Percentiles rank a stretch among this genome's conserved stretches.
phyloP scores from a whole-genome alignment of 2,797 vertebrate genomes.

The Microctenopoma steveboyesi region DNA sequence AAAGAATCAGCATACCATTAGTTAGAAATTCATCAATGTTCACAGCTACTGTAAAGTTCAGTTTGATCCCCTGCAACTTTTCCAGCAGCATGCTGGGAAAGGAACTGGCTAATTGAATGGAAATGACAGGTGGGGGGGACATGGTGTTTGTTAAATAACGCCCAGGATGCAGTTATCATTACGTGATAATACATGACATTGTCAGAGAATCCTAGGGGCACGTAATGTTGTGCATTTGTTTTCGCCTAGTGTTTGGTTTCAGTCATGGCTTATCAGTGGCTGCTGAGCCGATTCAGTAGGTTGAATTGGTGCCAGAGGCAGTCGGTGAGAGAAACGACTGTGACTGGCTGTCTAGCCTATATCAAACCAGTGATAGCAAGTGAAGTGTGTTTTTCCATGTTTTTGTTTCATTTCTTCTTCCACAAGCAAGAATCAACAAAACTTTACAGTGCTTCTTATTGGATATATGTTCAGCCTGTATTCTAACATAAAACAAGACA shows the following conservation, averaged over 20 bases:
- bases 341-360: background rate
- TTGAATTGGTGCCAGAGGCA: slow-evolving; percentile 1
- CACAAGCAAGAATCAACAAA: background rate
- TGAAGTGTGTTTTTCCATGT: background rate
- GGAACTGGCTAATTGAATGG: slow-evolving; percentile 31
- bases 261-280: background rate
- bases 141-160: slow-evolving; percentile 5
- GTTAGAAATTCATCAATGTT: slow-evolving; percentile 41
- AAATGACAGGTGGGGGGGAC: slow-evolving; percentile 17
- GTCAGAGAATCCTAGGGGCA: background rate
- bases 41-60: slow-evolving; percentile 24
- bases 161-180: background rate
- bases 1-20: slow-evolving; percentile 5
- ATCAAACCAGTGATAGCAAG: slow-evolving; percentile 5
- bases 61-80: slow-evolving; percentile 16
- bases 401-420: slow-evolving; percentile 9
- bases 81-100: slow-evolving; percentile 34
- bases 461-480: background rate
- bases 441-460: slow-evolving; percentile 1
- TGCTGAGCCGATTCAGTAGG: slow-evolving; percentile 1
- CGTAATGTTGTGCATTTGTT: background rate
- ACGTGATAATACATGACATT: background rate
- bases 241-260: background rate
- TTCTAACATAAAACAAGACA: background rate
- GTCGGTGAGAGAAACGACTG: background rate